phyloP scores from a whole-genome alignment of 2,888 invertebrate genomes.

The Luffia ferchaultella region DNA sequence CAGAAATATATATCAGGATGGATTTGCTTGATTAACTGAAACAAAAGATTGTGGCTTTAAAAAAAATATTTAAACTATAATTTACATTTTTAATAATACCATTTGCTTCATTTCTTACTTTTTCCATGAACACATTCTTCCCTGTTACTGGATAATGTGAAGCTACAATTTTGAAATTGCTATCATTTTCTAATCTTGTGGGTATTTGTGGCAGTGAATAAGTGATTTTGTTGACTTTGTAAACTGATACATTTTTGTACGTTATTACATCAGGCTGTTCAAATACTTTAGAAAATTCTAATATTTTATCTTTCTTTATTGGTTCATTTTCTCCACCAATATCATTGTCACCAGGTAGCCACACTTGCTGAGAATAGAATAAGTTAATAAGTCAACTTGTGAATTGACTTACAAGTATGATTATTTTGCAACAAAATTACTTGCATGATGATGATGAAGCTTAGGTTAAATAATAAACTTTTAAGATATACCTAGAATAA shows the following conservation, averaged over 20 bases:
- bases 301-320: conserved; percentile 72
- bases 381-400: too few species aligned
- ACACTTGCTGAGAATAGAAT: conserved; percentile 70
- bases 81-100: too few species aligned
- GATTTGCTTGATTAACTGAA: conserved; percentile 72
- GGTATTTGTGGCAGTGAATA: conserved; percentile 65
- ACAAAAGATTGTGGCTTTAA: too few species aligned
- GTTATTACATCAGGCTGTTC: conserved; percentile 71
- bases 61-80: too few species aligned
- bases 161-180: conserved; percentile 69
- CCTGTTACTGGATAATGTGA: conserved; percentile 75
- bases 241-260: conserved; percentile 71
- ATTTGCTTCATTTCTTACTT: too few species aligned
- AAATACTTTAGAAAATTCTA: conserved; percentile 79
- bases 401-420: too few species aligned
- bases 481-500: too few species aligned
- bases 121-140: conserved; percentile 38
- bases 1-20: conserved; percentile 57
- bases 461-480: not conserved
- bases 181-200: conserved; percentile 39
- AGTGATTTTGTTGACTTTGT: conserved; percentile 77
- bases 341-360: conserved; percentile 96
- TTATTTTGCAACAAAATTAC: too few species aligned
- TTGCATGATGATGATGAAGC: too few species aligned
- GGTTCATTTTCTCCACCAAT: conserved; percentile 92